Evolutionary conservation across 2,797 vertebrate species (phyloP).

Genomic region (Bryconaethiops microstoma): DNA sequence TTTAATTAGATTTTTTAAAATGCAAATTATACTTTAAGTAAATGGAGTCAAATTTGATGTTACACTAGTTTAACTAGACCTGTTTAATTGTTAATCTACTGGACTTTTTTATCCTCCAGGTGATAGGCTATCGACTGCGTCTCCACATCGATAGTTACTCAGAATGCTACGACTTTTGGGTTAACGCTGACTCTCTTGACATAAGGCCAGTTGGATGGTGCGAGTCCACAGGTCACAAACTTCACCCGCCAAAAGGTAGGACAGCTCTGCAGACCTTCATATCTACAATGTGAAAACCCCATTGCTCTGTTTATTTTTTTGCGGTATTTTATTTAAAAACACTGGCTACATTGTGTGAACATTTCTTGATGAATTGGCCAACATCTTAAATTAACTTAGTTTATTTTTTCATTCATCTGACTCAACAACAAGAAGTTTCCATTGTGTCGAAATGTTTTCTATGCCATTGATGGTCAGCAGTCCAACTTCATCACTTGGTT

Average conservation of each 20-base stretch:
- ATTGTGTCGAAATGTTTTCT: no score
- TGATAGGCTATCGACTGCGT: conserved; percentile 83
- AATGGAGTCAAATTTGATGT: background rate
- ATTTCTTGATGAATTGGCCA: no score
- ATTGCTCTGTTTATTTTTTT: background rate
- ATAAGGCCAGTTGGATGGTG: conserved; percentile 85
- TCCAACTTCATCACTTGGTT: no score
- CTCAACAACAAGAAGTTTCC: no score
- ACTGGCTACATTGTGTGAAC: no score
- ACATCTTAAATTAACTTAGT: no score
- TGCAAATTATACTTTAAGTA: no score
- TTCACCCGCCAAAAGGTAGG: conserved; percentile 87
- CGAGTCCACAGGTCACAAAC: conserved; percentile 78
- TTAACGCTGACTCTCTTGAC: conserved; percentile 84
- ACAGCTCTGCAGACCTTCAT: background rate
- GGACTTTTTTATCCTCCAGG: conserved; percentile 65
- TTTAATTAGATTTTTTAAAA: no score
- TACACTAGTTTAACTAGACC: background rate
- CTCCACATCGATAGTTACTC: conserved; percentile 88
- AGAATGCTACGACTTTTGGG: conserved; percentile 91
- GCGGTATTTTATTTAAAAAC: no score
- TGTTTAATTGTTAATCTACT: background rate
- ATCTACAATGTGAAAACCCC: background rate
- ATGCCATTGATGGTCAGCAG: no score
- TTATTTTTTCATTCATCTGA: no score